These are phyloP conservation scores for Urechis unicinctus DNA, from an alignment of 2,888 invertebrate genomes.

Conservation along the genomic window DNA sequence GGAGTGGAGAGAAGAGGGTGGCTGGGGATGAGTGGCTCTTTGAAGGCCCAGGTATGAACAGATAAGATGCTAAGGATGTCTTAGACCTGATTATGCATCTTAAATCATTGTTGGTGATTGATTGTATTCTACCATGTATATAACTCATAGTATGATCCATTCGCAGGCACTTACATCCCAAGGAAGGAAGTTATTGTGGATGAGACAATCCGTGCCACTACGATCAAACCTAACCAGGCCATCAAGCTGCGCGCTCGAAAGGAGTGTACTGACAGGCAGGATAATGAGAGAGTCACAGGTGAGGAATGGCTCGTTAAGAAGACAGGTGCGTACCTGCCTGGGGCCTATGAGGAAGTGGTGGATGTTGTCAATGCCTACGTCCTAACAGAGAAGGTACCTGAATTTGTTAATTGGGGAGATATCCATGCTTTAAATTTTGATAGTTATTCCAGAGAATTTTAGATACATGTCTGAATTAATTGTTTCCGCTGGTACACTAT, in stretches of 20 bases:
- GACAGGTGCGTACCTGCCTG: conserved; percentile 54
- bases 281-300: conserved; percentile 32
- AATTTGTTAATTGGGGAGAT: background rate
- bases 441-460: no score
- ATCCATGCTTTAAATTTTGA: no score
- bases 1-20: conserved; percentile 38
- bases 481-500: background rate
- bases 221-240: conserved; percentile 53
- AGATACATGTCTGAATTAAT: background rate
- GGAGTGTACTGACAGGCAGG: conserved; percentile 17
- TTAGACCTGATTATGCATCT: background rate
- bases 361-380: conserved; percentile 53
- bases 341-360: conserved; percentile 54
- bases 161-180: conserved; percentile 49
- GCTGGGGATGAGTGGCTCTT: conserved; percentile 56
- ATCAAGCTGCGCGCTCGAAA: conserved; percentile 51
- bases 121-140: no score
- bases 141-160: background rate
- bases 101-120: no score
- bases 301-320: conserved; percentile 55
- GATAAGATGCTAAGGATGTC: background rate
- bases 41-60: conserved; percentile 38
- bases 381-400: conserved; percentile 53
- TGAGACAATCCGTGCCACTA: conserved; percentile 49
- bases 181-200: conserved; percentile 52